Base-by-base conservation (phyloP, 2,113 vertebrate species). In the Channa argus region DNA sequence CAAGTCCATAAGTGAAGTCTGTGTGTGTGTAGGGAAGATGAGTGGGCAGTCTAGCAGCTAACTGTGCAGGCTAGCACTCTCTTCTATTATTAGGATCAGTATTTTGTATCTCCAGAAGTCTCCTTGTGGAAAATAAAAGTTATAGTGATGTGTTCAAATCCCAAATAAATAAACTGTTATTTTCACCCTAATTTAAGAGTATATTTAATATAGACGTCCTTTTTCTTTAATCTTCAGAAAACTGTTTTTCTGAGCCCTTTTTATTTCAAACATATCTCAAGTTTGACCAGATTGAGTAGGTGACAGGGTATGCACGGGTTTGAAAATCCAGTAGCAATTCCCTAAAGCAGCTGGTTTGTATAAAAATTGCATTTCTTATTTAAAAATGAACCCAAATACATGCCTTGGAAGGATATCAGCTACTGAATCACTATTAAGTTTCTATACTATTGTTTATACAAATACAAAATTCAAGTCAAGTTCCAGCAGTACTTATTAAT, bases 71-170 rank as follows among this genome's bases (percentile, higher is more conserved):
- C 71, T 71, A 14, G 59, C 81, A 77, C 62, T 63, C n/a, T 59
- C 15, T 59, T 68, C 64, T 86, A 79, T 77, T 79, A 77, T 80
- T 83, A 79, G 68, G 53, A 86, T 64, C 2, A 24, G 60, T 60
- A 63, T 55, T 47, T 85, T 54, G 8, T 53, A 55, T 63, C 36
- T 43, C 34, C 15, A 52, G 10, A 74, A 46, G 66, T 59, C 47
- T 38, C 11, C 5, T 67, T 56, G 55, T 9, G 8, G 9, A 54
- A 65, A 81, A 43, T 56, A 34, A 51, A 58, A 63, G 67, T n/a
- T 24, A 41, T 13, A 43, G 36, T 8, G 41, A 12, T 52, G 15
- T 4, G 65, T 61, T 51, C 55, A 3, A 61, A 33, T 60, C 4
- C 4, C 4, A 61, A 66, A 54, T 6, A 39, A 47, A 55, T 13